Evolutionary conservation across 2,888 invertebrate genomes (phyloP), one percentile per base, ranked within the genome.

Genomic region (Teleogryllus oceanicus): DNA sequence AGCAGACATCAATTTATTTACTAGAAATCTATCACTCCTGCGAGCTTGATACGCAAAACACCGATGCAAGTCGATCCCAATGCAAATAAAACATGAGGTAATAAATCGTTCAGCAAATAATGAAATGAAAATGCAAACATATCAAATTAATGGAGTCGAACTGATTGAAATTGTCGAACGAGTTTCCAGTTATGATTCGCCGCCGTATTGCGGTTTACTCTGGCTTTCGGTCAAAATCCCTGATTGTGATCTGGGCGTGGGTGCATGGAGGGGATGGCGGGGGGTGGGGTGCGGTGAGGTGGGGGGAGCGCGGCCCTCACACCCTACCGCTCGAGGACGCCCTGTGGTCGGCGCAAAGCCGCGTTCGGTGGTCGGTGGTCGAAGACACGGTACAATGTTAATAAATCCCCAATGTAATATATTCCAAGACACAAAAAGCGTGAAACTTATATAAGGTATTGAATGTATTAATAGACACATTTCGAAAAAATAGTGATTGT

Each of bases 101-200:
- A 62, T 62, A 62, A 62, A 62, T 62, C 62, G 62, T n/a, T 62
- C 16, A 62, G 62, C 62, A 62, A 62, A 62, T 62, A 62, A 62
- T 62, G 62, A 13, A 62, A 62, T 62, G 62, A 62, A 62, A 62
- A 62, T 62, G 62, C 62, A 62, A 62, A 62, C 62, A 62, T 62
- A 62, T 62, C n/a, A 62, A 62, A 62, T 62, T 62, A 62, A 62
- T 62, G 62, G 62, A 62, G 62, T 10, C n/a, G 62, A 62, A 62
- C 62, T 18, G 62, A 62, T 62, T 62, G 62, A 62, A 62, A 62
- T 62, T 62, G 62, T 62, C 62, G 62, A 62, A 62, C 8, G 62
- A 62, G 62, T 62, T 62, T 62, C 37, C 37, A n/a, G 62, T 62
- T 62, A 62, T 62, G 62, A 62, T 62, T 62, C 62, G 62, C 62